Conservation (phyloP, 92 coral and sea anemone species). For the Virgularia gustaviana region DNA sequence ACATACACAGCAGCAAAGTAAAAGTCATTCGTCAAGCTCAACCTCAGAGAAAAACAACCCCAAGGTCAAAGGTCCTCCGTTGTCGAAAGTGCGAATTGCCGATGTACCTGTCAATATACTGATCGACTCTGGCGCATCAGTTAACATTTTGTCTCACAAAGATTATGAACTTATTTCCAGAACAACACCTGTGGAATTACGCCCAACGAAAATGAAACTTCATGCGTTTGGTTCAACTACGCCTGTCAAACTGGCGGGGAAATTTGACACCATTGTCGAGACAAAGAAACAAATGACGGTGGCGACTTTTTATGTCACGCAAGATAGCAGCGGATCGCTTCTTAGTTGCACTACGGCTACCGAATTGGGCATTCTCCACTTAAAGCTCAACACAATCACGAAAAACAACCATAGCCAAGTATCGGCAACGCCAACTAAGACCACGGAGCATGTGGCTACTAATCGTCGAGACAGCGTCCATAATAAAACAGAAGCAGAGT, state of each 20-base stretch:
- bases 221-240: slow-evolving; percentile 33
- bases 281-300: slow-evolving; percentile 25
- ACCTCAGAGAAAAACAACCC: background rate
- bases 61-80: background rate
- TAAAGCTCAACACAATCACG: slow-evolving; percentile 11
- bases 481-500: background rate
- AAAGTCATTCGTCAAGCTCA: no score
- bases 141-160: slow-evolving; percentile 15
- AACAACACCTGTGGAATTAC: background rate
- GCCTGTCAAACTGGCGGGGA: slow-evolving; percentile 37
- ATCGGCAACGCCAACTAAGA: background rate
- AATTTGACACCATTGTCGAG: slow-evolving; percentile 41
- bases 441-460: no score
- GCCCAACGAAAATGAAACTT: slow-evolving; percentile 3
- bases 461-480: no score
- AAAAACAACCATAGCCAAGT: background rate
- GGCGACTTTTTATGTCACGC: slow-evolving; percentile 41
- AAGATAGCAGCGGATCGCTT: slow-evolving; percentile 27
- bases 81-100: slow-evolving; percentile 16
- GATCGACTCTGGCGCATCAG: slow-evolving; percentile 43
- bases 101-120: background rate
- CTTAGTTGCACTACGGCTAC: slow-evolving; percentile 31
- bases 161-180: slow-evolving; percentile 13
- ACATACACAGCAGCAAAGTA: background rate
- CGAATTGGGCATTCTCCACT: background rate